phyloP scores from a whole-genome alignment of 2,888 invertebrate genomes.

The Acanthacorydalis orientalis region DNA sequence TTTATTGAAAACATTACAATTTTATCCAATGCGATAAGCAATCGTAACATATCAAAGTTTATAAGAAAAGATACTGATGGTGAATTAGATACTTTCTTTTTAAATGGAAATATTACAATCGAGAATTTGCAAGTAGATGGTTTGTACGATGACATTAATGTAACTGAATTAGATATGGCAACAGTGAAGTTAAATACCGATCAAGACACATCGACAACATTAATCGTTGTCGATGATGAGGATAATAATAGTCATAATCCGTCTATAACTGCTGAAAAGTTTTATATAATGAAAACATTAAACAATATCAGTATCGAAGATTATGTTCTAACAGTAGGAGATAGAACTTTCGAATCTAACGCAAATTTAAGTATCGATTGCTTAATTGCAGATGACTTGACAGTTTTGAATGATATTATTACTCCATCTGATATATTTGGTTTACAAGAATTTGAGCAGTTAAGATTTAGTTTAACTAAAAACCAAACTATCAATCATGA shows the following conservation, averaged over 20 bases:
- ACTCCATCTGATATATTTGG: conserved; percentile 22
- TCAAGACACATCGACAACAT: conserved; percentile 20
- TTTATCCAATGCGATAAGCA: conserved; percentile 26
- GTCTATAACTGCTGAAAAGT: conserved; percentile 15
- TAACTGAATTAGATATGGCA: conserved; percentile 25
- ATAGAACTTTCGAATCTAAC: conserved; percentile 6
- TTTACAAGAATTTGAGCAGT: conserved; percentile 18
- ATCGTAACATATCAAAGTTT: conserved; percentile 26
- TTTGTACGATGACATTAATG: conserved; percentile 24
- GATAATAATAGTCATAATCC: too few relatives aligned
- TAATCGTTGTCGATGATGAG: conserved; percentile 22
- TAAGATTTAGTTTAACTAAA: conserved; percentile 20
- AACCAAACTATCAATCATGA: conserved; percentile 20
- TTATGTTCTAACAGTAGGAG: conserved; percentile 14
- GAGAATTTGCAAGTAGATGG: conserved; percentile 26
- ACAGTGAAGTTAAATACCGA: conserved; percentile 25
- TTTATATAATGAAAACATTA: conserved; percentile 21
- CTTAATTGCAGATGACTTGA: conserved; percentile 16
- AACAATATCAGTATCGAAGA: conserved; percentile 21
- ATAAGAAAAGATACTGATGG: conserved; percentile 32
- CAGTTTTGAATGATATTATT: conserved; percentile 21
- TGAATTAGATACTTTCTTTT: conserved; percentile 21
- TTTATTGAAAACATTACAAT: conserved; percentile 25
- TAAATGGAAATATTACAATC: conserved; percentile 28
- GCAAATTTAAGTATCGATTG: conserved; percentile 14